phyloP scores from a whole-genome alignment of 2,113 vertebrate genomes.

The Ibidorhyncha struthersii region DNA sequence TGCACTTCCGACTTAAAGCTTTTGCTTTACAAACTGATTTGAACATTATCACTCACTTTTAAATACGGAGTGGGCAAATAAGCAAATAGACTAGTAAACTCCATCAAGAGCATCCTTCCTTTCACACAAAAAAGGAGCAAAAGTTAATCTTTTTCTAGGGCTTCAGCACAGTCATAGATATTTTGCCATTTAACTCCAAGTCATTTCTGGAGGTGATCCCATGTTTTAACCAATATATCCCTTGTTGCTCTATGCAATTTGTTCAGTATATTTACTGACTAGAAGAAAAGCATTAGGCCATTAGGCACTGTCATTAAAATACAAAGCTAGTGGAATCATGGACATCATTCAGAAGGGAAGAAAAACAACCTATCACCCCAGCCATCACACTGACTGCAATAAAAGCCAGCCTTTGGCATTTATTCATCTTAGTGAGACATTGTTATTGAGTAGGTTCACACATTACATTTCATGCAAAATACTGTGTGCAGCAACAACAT shows the following conservation, averaged over 20 bases:
- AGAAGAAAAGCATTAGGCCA: neutral
- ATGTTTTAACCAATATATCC: neutral
- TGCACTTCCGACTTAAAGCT: fast-evolving
- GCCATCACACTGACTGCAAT: neutral
- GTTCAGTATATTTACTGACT: neutral
- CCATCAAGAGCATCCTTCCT: neutral
- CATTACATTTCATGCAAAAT: neutral
- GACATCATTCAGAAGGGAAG: neutral
- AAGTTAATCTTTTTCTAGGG: neutral
- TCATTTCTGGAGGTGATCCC: neutral
- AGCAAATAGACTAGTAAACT: neutral
- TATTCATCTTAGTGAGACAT: neutral
- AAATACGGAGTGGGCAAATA: neutral
- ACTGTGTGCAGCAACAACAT: neutral
- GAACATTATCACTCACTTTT: neutral
- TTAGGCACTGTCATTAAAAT: neutral
- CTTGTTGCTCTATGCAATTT: neutral
- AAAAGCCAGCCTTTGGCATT: neutral
- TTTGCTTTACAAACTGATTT: neutral
- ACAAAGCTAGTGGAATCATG: neutral
- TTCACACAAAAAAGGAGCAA: neutral
- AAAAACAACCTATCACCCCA: neutral
- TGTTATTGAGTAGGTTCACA: neutral
- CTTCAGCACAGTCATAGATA: neutral
- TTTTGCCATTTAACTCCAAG: neutral